Evolutionary conservation across 2,888 invertebrate genomes (phyloP), one percentile per base, ranked within the genome.

Genomic region (Aspidiotus destructor): DNA sequence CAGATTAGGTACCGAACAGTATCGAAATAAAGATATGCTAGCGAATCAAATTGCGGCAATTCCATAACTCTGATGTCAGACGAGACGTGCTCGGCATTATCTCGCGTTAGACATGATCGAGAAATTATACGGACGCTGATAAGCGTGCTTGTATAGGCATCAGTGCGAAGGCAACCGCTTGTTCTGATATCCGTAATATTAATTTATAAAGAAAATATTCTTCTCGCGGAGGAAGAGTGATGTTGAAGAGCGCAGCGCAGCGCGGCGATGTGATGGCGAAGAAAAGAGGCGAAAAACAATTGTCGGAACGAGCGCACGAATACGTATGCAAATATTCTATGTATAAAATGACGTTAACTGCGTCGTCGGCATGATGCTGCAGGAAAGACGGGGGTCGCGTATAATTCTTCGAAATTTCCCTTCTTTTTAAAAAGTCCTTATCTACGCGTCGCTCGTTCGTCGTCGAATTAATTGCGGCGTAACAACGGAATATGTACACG

Each of bases 381-480:
- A n/a, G 48, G 48, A 48, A 6, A n/a, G 48, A n/a, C n/a, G 48
- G 48, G 48, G 11, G 48, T 11, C 10, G 48, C 28, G 48, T 48
- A 48, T 48, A 48, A 13, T 48, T 48, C 48, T 48, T 48, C 48
- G 48, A n/a, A 48, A 48, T 48, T 28, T 48, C 48, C 11, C 48
- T 48, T n/a, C 48, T 11, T 48, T n/a, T 48, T 48, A 48, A 48
- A 48, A 48, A n/a, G 48, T 6, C 48, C 48, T 48, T 48, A 48
- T 48, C 48, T 48, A n/a, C 11, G 10, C 11, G 11, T 11, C 48
- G 48, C 48, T n/a, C 2, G 11, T 48, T 11, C 11, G 11, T 48
- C 48, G 48, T 48, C n/a, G 48, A 48, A 48, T 48, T 48, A 48
- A 48, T 48, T 48, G 48, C 48, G 48, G 48, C 48, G n/a, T 48